Evolutionary conservation across 2,888 invertebrate genomes (phyloP), one percentile per base, ranked within the genome.

Genomic region (Oligia strigilis): DNA sequence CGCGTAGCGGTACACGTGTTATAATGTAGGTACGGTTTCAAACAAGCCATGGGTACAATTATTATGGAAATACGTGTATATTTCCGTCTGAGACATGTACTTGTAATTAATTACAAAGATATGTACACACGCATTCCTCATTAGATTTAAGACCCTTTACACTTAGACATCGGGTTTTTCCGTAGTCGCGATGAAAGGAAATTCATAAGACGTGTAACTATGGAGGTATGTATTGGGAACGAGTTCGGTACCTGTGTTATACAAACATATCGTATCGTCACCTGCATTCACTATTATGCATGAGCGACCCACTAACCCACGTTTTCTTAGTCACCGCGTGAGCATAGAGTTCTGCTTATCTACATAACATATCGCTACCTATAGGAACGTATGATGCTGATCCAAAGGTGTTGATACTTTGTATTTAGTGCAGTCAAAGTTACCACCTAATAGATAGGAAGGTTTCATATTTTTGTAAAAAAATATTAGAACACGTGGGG

Each of bases 1-100:
- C 83, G 85, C 80, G 86, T 83, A 83, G 83, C 83, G 72, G 82
- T 79, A 84, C 77, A 75, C 86, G 78, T 82, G 85, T 84, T 86
- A 78, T 84, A 87, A 87, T 80, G 77, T 88, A 83, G 72, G 79
- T 88, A 83, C 74, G 80, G 78, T 80, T 88, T 83, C 73, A 88
- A 86, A 85, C 84, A 82, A 87, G 60, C 81, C 76, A 79, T 78
- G 79, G 77, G 71, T 77, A 82, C 82, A 75, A 81, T 89, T 81
- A 86, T 87, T 83, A 89, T 83, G 80, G 80, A 88, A 85, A 82
- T 84, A 78, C 80, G 80, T 80, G 80, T 84, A 83, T 58, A 77
- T 82, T 85, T 83, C 75, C 78, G 55, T 80, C 87, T 83, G 72
- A 64, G 80, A 78, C 81, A 77, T 72, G 78, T 85, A 77, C 72